Percentiles rank a stretch among this genome's conserved stretches.
Conservation (phyloP, 2,113 vertebrate genomes). For the Takifugu flavidus region DNA sequence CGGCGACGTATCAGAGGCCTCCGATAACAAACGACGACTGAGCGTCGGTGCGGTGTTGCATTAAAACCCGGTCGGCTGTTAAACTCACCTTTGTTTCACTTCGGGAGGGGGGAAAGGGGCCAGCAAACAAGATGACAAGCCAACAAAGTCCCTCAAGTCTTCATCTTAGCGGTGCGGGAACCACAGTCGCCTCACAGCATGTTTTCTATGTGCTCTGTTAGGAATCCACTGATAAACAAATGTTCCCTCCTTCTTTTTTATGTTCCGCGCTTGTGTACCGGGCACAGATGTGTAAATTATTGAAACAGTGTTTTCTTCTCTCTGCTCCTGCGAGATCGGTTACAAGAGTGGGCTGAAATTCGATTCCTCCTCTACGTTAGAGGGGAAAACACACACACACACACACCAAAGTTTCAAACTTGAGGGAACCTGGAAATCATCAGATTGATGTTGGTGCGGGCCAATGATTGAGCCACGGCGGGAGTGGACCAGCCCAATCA, state of each 20-base stretch:
- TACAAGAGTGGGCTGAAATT: constrained; percentile 72
- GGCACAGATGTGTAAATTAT: constrained; percentile 72
- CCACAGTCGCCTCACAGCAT: constrained; percentile 37
- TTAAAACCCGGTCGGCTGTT: constrained; percentile 14
- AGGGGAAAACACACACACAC: constrained; percentile 18
- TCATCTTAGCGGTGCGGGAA: constrained; percentile 51
- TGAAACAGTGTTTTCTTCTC: constrained; percentile 64
- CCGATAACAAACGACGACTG: neutral
- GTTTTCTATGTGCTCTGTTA: constrained; percentile 10
- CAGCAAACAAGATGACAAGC: constrained; percentile 27
- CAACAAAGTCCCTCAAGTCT: constrained; percentile 43
- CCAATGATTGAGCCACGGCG: constrained; percentile 59
- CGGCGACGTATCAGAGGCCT: constrained; percentile 6
- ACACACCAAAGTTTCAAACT: constrained; percentile 75
- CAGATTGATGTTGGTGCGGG: constrained; percentile 59
- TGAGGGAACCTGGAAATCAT: constrained; percentile 43
- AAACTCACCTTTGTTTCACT: constrained; percentile 55
- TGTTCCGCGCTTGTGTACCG: constrained; percentile 28
- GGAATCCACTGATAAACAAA: constrained; percentile 3
- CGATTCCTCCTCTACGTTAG: constrained; percentile 60
- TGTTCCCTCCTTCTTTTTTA: constrained; percentile 3
- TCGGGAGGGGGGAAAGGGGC: constrained; percentile 26
- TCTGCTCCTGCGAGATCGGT: constrained; percentile 61
- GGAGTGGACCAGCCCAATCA: constrained; percentile 49
- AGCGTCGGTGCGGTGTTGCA: constrained; percentile 7